Conservation (phyloP, 2,113 vertebrate species). For the Sardina pilchardus region DNA sequence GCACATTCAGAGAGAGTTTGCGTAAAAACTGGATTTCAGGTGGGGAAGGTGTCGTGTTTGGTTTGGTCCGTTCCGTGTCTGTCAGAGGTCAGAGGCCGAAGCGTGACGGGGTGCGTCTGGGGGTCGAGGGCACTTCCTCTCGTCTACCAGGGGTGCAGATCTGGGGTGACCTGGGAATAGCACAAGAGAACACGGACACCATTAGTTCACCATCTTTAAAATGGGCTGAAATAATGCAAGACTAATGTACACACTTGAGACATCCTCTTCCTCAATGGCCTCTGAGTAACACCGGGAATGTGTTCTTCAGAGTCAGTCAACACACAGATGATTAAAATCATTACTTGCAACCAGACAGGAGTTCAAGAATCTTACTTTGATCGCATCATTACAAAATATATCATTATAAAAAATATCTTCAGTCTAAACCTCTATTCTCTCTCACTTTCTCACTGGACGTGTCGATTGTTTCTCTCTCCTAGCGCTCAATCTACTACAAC, state of each 20-base stretch:
- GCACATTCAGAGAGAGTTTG: background rate
- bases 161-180: constrained; percentile 78
- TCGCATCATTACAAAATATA: background rate
- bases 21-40: background rate
- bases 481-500: background rate
- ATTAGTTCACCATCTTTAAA: background rate
- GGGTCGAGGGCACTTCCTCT: constrained; percentile 89
- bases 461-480: background rate
- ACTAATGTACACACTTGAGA: background rate
- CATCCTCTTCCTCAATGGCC: background rate
- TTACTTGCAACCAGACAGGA: background rate
- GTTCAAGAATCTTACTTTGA: background rate
- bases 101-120: constrained; percentile 88
- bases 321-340: background rate
- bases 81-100: constrained; percentile 79
- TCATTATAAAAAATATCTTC: background rate
- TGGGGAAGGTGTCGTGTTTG: background rate
- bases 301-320: background rate
- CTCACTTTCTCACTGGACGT: background rate
- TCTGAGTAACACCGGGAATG: background rate
- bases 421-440: no score
- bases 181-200: background rate
- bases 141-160: constrained; percentile 93
- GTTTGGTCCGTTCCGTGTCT: background rate
- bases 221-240: background rate